These are phyloP conservation scores for Paratilapia polleni DNA, from an alignment of 2,113 vertebrate genomes.

Conservation along the genomic window DNA sequence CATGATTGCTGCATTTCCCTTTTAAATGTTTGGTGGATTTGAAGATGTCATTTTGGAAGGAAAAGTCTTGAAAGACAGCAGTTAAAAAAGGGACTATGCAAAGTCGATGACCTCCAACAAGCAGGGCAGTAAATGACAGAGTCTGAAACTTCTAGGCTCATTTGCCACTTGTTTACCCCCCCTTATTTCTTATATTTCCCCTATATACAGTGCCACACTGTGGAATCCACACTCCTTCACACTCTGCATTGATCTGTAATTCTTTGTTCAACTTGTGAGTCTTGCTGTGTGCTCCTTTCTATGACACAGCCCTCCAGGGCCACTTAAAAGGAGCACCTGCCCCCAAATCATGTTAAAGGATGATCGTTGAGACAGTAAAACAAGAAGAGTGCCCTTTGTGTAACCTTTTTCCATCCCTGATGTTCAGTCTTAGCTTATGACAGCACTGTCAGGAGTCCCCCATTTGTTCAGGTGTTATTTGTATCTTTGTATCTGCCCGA, in stretches of 20 bases:
- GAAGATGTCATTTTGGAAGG: slow-evolving; percentile 1
- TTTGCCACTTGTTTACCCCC: slow-evolving; percentile 8
- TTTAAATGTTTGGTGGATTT: background rate
- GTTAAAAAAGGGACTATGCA: background rate
- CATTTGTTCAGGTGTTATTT: slow-evolving; percentile 39
- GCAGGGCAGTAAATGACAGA: slow-evolving; percentile 22
- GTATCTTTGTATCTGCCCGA: slow-evolving; percentile 20
- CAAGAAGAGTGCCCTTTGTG: slow-evolving; percentile 59
- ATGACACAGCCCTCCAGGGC: slow-evolving; percentile 52
- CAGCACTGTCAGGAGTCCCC: slow-evolving; percentile 52
- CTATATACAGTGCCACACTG: background rate
- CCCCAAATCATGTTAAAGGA: slow-evolving; percentile 43
- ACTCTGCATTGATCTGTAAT: slow-evolving; percentile 29
- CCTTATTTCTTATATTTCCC: background rate
- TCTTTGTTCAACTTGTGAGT: slow-evolving; percentile 45
- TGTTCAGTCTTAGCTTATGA: slow-evolving; percentile 19
- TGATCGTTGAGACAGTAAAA: slow-evolving; percentile 69
- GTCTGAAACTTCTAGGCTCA: slow-evolving; percentile 12
- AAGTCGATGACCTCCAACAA: slow-evolving; percentile 23
- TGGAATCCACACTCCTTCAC: slow-evolving; percentile 37
- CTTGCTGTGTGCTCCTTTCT: slow-evolving; percentile 35
- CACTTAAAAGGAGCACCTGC: slow-evolving; percentile 52
- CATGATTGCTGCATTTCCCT: background rate
- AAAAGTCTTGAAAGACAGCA: background rate
- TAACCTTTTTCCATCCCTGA: slow-evolving; percentile 61